These are phyloP conservation scores for Ploceus nigricollis DNA, from an alignment of 2,113 vertebrate species.

Conservation along the genomic window DNA sequence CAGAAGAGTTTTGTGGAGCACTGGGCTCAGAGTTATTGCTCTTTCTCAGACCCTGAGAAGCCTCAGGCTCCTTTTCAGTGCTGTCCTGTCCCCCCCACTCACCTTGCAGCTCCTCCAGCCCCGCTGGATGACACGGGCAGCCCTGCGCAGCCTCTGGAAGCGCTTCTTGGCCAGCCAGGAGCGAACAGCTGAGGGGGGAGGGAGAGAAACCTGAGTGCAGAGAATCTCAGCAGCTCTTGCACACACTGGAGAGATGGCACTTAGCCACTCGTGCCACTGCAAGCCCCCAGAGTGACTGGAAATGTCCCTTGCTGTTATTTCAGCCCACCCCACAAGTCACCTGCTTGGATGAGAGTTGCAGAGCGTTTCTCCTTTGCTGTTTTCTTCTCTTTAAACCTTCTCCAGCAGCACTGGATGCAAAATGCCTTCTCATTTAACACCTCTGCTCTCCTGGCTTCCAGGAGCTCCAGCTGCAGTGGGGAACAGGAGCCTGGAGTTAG, in stretches of 20 bases:
- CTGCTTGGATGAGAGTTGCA: conserved; percentile 88
- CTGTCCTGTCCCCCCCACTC: not conserved
- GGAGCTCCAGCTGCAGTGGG: conserved; percentile 79
- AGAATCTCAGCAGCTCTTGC: not conserved
- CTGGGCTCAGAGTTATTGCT: accelerated
- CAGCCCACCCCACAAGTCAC: conserved; percentile 50
- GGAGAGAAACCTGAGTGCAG: not conserved
- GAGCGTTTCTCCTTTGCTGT: conserved; percentile 60
- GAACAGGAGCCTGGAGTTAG: not conserved
- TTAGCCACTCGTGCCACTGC: not conserved
- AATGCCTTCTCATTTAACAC: conserved; percentile 79
- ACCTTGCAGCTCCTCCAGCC: conserved; percentile 89
- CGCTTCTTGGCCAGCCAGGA: conserved; percentile 84
- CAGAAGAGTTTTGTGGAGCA: not conserved
- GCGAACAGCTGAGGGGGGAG: conserved; percentile 74
- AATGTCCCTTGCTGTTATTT: not conserved
- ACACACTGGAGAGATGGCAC: not conserved
- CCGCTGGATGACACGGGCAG: conserved; percentile 77
- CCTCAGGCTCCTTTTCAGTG: not conserved
- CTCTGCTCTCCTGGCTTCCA: conserved; percentile 79
- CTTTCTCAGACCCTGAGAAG: not conserved
- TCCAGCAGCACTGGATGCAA: conserved; percentile 90
- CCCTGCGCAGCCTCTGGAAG: conserved; percentile 74
- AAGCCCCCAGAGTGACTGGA: not conserved
- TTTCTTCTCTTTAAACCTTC: conserved; percentile 68